Conservation (phyloP, 2,797 vertebrate species). For the Cryptoblepharus egeriae region DNA sequence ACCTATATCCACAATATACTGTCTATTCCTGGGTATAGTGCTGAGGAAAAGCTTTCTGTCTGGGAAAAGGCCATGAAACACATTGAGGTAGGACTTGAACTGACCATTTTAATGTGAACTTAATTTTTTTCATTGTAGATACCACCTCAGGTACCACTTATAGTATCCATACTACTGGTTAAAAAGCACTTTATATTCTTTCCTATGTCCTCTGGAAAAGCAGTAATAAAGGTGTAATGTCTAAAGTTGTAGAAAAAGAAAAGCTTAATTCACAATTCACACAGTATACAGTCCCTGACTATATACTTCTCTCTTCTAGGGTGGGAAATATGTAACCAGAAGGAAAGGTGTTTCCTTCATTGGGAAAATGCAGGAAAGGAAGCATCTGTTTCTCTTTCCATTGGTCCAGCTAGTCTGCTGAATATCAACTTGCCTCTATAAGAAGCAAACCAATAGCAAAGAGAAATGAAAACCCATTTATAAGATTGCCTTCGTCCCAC, state of each 20-base stretch:
- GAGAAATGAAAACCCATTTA: background rate
- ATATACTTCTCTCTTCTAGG: background rate
- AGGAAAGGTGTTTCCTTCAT: background rate
- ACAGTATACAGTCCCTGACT: no score
- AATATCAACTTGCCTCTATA: background rate
- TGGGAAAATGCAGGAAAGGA: background rate
- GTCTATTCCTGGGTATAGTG: slow-evolving; percentile 90
- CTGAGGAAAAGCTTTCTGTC: slow-evolving; percentile 87
- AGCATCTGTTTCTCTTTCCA: background rate
- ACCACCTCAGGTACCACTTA: no score
- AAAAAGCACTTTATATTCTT: no score
- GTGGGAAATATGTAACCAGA: background rate
- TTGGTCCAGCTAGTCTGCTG: background rate
- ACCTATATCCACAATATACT: slow-evolving; percentile 95
- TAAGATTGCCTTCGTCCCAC: background rate
- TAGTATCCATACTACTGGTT: no score
- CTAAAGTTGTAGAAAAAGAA: background rate
- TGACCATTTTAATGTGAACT: background rate
- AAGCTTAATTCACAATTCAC: background rate
- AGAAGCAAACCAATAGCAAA: background rate
- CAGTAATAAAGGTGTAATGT: background rate
- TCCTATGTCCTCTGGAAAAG: no score
- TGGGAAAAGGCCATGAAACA: slow-evolving; percentile 87
- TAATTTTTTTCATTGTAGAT: no score
- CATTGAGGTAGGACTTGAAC: slow-evolving; percentile 79